Conservation (phyloP, 2,797 vertebrate species). For the Astyanax mexicanus region DNA sequence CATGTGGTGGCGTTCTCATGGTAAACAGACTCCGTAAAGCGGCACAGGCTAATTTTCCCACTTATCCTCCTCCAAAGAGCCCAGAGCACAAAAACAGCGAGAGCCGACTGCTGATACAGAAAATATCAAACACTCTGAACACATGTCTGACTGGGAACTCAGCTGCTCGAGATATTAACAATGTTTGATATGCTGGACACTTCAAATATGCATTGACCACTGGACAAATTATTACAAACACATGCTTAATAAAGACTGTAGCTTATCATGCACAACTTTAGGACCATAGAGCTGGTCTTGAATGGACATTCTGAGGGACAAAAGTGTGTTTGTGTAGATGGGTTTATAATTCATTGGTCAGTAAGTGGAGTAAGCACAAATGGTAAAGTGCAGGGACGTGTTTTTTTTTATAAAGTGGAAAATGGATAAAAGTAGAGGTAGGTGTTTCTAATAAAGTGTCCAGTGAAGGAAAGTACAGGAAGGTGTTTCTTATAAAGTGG, state of each 20-base stretch:
- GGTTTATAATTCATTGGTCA: no score
- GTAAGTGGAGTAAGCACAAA: no score
- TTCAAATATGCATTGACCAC: neutral
- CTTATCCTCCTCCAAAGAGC: constrained; percentile 8
- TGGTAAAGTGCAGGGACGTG: no score
- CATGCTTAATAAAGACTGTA: neutral
- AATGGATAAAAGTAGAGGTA: no score
- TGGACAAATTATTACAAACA: neutral
- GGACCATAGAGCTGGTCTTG: neutral
- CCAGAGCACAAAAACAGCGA: neutral
- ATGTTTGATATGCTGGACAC: neutral
- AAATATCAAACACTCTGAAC: constrained; percentile 23
- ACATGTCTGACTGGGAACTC: constrained; percentile 22
- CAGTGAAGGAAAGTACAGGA: no score
- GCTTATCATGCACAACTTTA: neutral
- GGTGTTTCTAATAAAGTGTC: no score
- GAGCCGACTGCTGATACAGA: constrained; percentile 13
- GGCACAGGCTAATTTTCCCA: constrained; percentile 33
- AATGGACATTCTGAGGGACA: no score
- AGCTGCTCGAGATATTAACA: neutral
- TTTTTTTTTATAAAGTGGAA: no score
- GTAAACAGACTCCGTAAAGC: constrained; percentile 37
- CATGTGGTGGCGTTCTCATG: constrained; percentile 63
- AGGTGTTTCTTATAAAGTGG: no score
- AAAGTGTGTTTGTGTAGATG: no score